A percentile compares a stretch with the other conserved stretches of the same genome.
Evolutionary conservation across 2,113 vertebrate genomes (phyloP).

Genomic region (Callospermophilus lateralis): DNA sequence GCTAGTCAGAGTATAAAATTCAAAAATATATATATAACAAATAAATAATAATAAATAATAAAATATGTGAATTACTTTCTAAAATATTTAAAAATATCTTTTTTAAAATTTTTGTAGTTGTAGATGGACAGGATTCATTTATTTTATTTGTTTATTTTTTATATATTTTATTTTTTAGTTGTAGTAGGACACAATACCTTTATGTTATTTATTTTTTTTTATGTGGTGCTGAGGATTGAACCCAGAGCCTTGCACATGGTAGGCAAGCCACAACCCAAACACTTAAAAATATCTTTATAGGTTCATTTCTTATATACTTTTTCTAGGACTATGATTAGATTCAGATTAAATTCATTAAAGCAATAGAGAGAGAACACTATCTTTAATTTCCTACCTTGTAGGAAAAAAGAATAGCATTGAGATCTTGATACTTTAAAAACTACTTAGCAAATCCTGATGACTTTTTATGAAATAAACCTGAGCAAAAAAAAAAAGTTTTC

Average conservation of each 20-base stretch:
- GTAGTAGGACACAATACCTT: no score
- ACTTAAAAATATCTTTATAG: not conserved
- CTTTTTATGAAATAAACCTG: slow-evolving; percentile 40
- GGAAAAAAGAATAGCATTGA: not conserved
- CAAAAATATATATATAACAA: not conserved
- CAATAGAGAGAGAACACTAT: slow-evolving; percentile 42
- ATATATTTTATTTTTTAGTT: no score
- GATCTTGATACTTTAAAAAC: slow-evolving; percentile 57
- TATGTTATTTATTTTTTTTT: no score
- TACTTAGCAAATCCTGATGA: slow-evolving; percentile 8
- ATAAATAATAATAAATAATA: not conserved
- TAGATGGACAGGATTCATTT: no score
- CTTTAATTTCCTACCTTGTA: not conserved
- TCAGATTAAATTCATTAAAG: slow-evolving; percentile 48
- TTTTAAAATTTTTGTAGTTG: no score
- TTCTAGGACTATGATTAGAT: not conserved
- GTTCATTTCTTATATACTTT: slow-evolving; percentile 22
- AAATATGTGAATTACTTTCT: slow-evolving; percentile 44
- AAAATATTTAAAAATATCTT: no score
- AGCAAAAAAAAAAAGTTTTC: slow-evolving; percentile 34
- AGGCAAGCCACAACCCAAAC: no score
- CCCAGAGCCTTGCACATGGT: no score
- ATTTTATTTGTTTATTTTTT: no score
- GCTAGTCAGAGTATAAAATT: slow-evolving; percentile 1
- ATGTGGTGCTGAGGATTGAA: no score